Evolutionary conservation across 2,113 vertebrate genomes (phyloP).

Genomic region (Camelus dromedarius): DNA sequence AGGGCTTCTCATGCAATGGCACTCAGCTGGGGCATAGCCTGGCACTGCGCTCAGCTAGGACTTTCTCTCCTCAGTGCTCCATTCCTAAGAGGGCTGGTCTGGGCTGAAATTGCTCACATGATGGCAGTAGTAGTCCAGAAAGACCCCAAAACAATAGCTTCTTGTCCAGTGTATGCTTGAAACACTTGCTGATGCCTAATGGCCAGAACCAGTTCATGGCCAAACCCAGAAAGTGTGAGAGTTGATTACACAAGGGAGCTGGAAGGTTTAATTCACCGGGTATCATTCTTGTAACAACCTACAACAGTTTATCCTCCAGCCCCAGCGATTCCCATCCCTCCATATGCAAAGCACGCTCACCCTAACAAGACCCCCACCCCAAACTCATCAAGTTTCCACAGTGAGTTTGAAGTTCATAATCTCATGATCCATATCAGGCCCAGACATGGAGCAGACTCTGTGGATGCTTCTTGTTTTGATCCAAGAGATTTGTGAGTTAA

Average conservation of each 20-base stretch:
- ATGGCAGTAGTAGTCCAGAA: not conserved
- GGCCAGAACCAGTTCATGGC: not conserved
- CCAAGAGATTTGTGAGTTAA: not conserved
- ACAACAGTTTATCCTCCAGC: not conserved
- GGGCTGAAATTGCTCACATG: not conserved
- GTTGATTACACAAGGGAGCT: too few species aligned
- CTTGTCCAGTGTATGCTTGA: not conserved
- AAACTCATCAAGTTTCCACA: not conserved
- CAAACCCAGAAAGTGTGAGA: not conserved
- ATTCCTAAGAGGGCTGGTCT: not conserved
- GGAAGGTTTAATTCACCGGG: not conserved
- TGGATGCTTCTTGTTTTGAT: not conserved
- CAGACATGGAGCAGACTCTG: too few species aligned
- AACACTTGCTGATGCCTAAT: not conserved
- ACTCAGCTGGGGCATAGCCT: too few species aligned
- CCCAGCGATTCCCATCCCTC: accelerated
- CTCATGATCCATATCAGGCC: not conserved
- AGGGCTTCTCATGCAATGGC: accelerated
- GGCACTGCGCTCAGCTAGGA: accelerated
- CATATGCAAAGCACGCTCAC: not conserved
- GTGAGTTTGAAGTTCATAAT: not conserved
- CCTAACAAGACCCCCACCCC: not conserved
- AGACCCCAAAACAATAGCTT: not conserved
- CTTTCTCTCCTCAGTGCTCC: not conserved
- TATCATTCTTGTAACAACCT: not conserved